A percentile compares a stretch with the other conserved stretches of the same genome.
Evolutionary conservation across 1,140 invertebrate genomes (phyloP).

Genomic region (Zaprionus inermis): DNA sequence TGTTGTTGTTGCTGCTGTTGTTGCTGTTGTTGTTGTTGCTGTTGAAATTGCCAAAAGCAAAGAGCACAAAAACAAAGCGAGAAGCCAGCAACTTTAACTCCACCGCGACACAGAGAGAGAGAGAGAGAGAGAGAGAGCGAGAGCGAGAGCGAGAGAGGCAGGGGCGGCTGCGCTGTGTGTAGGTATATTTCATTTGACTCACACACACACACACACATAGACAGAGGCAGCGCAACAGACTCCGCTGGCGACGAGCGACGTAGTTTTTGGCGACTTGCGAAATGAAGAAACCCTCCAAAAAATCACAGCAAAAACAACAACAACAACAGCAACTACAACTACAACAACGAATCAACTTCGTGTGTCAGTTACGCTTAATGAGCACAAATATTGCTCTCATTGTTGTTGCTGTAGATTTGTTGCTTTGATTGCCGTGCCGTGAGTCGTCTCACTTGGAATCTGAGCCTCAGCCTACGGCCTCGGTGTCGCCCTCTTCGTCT

Average conservation of each 20-base stretch:
- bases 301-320: constrained; percentile 27
- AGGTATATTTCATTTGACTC: constrained; percentile 7
- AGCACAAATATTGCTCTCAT: constrained; percentile 80
- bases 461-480: constrained; percentile 11
- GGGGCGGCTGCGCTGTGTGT: constrained; percentile 18
- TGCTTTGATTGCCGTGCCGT: constrained; percentile 72
- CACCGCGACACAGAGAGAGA: constrained; percentile 14
- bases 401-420: constrained; percentile 74
- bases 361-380: constrained; percentile 82
- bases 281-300: constrained; percentile 78
- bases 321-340: constrained; percentile 28
- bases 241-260: constrained; percentile 39
- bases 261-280: constrained; percentile 75
- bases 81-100: constrained; percentile 56
- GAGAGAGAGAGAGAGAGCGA: too few relatives aligned
- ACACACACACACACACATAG: constrained; percentile 3
- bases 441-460: constrained; percentile 23
- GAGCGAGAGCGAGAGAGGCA: background rate
- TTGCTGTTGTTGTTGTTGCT: too few relatives aligned
- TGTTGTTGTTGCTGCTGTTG: too few relatives aligned
- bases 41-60: constrained; percentile 65
- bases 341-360: constrained; percentile 58
- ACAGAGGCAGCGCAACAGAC: constrained; percentile 18
- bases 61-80: constrained; percentile 59
- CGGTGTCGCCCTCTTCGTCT: background rate